These are phyloP conservation scores for Monopis laevigella DNA, from an alignment of 2,888 invertebrate genomes.

Conservation along the genomic window DNA sequence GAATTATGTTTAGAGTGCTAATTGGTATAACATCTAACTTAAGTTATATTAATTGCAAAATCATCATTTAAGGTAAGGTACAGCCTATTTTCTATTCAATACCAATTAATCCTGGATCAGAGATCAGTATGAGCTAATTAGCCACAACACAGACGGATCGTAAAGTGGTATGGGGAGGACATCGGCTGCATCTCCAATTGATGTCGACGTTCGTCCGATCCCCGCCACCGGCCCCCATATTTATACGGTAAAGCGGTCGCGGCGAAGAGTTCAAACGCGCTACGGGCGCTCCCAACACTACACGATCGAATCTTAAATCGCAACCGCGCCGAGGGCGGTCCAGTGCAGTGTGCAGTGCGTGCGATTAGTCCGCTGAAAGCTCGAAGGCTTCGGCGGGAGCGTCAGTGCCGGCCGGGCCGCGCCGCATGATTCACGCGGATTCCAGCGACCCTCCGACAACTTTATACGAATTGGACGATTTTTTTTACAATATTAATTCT, in stretches of 20 bases:
- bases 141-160: constrained; percentile 55
- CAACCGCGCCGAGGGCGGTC: constrained; percentile 55
- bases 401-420: constrained; percentile 68
- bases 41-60: no score
- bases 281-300: constrained; percentile 62
- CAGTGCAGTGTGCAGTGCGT: constrained; percentile 63
- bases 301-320: constrained; percentile 59
- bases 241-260: constrained; percentile 63
- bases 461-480: constrained; percentile 10
- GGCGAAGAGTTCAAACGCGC: constrained; percentile 64
- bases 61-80: no score
- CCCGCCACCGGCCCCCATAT: constrained; percentile 64
- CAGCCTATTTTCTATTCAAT: no score
- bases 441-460: constrained; percentile 15
- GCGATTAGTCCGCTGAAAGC: constrained; percentile 64
- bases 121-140: constrained; percentile 47
- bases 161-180: constrained; percentile 61
- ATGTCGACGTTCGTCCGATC: constrained; percentile 55
- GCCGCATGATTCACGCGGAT: constrained; percentile 54
- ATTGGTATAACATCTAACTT: no score
- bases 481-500: no score
- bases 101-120: background rate
- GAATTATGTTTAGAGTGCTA: no score
- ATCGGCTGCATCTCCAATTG: constrained; percentile 61
- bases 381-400: constrained; percentile 57